Conservation (phyloP, 2,888 invertebrate genomes). For the Hecatera dysodea region DNA sequence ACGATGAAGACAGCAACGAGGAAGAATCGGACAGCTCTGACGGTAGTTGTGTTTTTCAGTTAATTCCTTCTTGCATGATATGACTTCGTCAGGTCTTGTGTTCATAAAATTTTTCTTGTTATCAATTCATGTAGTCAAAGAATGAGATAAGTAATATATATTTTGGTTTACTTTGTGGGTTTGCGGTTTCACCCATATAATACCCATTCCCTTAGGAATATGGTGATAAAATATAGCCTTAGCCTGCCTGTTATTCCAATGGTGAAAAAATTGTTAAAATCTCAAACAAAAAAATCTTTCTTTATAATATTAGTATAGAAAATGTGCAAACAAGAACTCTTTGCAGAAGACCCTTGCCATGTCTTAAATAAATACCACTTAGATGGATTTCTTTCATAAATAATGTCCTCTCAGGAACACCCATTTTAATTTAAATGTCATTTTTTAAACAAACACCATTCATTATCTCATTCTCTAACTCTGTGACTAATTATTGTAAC, state of each 20-base stretch:
- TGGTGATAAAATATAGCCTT: too few species aligned
- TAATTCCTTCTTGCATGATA: slow-evolving; percentile 52
- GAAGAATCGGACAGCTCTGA: slow-evolving; percentile 82
- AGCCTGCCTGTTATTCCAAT: too few species aligned
- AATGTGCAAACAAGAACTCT: background rate
- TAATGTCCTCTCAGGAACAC: background rate
- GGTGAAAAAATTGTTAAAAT: too few species aligned
- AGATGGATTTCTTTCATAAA: background rate
- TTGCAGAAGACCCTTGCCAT: background rate
- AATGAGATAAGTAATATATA: slow-evolving; percentile 6
- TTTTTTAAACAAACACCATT: too few species aligned
- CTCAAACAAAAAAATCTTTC: too few species aligned
- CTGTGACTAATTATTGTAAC: background rate
- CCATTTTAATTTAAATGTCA: background rate
- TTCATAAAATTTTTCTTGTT: background rate
- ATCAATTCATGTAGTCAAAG: background rate
- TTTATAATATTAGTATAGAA: too few species aligned
- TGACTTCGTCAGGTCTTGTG: slow-evolving; percentile 9
- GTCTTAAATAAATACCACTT: background rate
- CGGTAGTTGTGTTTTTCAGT: slow-evolving; percentile 71
- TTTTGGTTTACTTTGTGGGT: background rate
- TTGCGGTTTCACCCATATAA: too few species aligned
- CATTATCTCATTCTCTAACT: slow-evolving; percentile 15
- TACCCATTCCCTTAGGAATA: too few species aligned
- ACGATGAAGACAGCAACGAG: slow-evolving; percentile 85